Base-by-base conservation (phyloP, 2,888 invertebrate species). In the Leptopilina drosophilae region DNA sequence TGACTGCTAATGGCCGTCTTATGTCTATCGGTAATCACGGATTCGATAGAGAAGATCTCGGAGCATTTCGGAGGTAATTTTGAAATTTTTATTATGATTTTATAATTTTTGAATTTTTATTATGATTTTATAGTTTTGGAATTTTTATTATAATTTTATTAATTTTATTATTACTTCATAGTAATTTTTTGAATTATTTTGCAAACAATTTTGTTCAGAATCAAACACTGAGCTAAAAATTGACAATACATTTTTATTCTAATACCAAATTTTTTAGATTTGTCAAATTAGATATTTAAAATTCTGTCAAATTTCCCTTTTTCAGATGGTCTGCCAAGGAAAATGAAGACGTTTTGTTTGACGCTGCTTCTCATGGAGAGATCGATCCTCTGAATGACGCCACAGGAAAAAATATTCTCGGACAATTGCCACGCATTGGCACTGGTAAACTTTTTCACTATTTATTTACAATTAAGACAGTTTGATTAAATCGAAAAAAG, bases 11-110 rank as follows among this genome's bases (percentile, higher is more conserved):
- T 92, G 99, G 99, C 91, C 99, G 99, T 93, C 95, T 99, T 91
- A 99, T 99, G 99, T 99, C 99, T 85, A 99, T 99, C 91, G 99
- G 99, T 62, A 97, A 99, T 94, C 99, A 99, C 94, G 99, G 99
- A 89, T 99, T 99, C 91, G 99, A 99, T 93, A 94, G 97, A 86
- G 98, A 98, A 91, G 99, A 99, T 88, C 99, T 99, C 80, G 99
- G 99, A 84, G 98, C 99, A 12, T 95, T 99, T 79, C 99, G 99
- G 98, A 96, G 93, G 92, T 92, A 20, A 75, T 76, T 5, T 49
- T 42, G 7, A 0, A 42, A 42, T 8, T 8, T 42, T 42, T 2
- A 49, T 49, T 49, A 49, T 49, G 5, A 9, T 49, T 49, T 11
- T 42, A n/a, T n/a, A 42, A 6, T 42, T 20, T n/a, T n/a, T n/a